Evolutionary conservation across 92 coral and sea anemone species (phyloP).

Genomic region (Zoanthus sansibaricus): DNA sequence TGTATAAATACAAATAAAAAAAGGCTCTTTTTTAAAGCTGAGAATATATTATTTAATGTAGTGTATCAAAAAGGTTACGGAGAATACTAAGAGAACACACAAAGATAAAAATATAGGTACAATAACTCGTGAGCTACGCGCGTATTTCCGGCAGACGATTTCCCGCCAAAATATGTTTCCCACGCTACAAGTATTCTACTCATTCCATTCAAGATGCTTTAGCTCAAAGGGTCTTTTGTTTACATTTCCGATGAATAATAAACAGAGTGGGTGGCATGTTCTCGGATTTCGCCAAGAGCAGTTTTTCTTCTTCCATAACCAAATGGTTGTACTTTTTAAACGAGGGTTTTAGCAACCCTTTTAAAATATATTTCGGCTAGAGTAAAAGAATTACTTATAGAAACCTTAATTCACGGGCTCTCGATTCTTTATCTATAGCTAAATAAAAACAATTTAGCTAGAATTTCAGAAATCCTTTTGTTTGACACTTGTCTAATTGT

Average conservation of each 20-base stretch:
- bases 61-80: no score
- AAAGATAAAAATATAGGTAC: no score
- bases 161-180: constrained; percentile 46
- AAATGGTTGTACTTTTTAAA: not conserved
- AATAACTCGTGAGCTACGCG: no score
- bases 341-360: not conserved
- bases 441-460: constrained; percentile 41
- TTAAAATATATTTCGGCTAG: not conserved
- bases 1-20: no score
- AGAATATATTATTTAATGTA: no score
- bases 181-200: constrained; percentile 37
- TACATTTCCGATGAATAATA: constrained; percentile 35
- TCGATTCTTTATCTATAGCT: constrained; percentile 5
- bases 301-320: not conserved
- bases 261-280: constrained; percentile 31
- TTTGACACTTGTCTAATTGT: constrained; percentile 48
- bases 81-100: no score
- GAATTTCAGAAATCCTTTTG: constrained; percentile 45
- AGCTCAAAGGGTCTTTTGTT: constrained; percentile 36
- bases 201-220: constrained; percentile 31
- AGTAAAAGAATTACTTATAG: not conserved
- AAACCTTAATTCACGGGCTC: not conserved
- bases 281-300: constrained; percentile 35
- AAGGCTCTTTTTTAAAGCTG: no score
- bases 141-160: not conserved